Conservation (phyloP, 2,888 invertebrate species). For the Steromphala cineraria region DNA sequence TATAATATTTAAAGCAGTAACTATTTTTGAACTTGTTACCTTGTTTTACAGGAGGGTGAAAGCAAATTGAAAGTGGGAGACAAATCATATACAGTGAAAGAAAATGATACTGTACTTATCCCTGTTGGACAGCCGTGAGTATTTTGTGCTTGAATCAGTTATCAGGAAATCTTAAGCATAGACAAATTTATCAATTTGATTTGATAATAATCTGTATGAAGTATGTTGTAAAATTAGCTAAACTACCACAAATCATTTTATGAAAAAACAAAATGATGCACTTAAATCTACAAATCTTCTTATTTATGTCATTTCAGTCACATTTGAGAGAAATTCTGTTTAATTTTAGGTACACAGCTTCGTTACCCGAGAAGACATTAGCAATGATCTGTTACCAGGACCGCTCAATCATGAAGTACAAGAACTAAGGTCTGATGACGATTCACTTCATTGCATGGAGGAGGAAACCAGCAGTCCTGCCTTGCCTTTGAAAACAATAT, state of each 20-base stretch:
- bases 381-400: constrained; percentile 68
- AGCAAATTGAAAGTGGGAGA: constrained; percentile 48
- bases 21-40: background rate
- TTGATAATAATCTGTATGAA: no score
- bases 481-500: no score
- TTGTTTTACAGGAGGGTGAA: constrained; percentile 50
- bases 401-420: constrained; percentile 42
- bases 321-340: background rate
- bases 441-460: no score
- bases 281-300: no score
- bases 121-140: constrained; percentile 55
- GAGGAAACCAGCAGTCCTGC: no score
- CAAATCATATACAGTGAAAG: constrained; percentile 46
- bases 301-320: no score
- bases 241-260: no score
- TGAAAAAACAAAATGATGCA: no score
- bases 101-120: constrained; percentile 57
- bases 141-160: background rate
- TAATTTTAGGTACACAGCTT: constrained; percentile 56
- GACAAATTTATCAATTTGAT: no score
- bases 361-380: constrained; percentile 47
- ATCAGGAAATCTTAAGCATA: no score
- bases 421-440: background rate
- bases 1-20: background rate
- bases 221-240: no score